Percentiles rank a stretch among this genome's conserved stretches.
These are phyloP conservation scores for Aromia moschata DNA, from an alignment of 2,888 invertebrate genomes.

Conservation along the genomic window DNA sequence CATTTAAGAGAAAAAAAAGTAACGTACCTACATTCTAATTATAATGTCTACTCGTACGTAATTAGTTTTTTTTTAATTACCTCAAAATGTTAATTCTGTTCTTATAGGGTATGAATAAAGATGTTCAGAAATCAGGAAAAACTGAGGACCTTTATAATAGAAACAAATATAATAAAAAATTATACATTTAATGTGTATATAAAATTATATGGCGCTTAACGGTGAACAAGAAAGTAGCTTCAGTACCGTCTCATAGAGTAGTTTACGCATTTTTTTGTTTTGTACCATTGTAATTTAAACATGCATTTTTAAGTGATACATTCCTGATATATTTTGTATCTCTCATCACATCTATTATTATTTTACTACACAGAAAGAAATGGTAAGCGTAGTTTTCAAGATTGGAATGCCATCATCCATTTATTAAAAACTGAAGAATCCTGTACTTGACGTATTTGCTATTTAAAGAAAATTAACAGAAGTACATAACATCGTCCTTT, in stretches of 20 bases:
- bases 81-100: constrained; percentile 33
- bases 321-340: constrained; percentile 49
- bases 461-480: constrained; percentile 43
- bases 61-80: constrained; percentile 34
- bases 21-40: constrained; percentile 20
- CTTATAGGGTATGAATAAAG: constrained; percentile 37
- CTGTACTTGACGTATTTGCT: constrained; percentile 46
- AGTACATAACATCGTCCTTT: constrained; percentile 34
- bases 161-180: constrained; percentile 46
- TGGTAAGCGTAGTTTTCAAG: constrained; percentile 24
- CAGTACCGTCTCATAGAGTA: constrained; percentile 53
- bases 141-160: constrained; percentile 48
- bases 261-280: constrained; percentile 44
- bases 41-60: constrained; percentile 46
- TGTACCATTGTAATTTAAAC: constrained; percentile 42
- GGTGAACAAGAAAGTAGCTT: constrained; percentile 53
- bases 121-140: constrained; percentile 49
- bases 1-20: constrained; percentile 22
- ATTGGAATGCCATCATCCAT: constrained; percentile 49
- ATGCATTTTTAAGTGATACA: constrained; percentile 54
- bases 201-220: constrained; percentile 57
- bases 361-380: constrained; percentile 29
- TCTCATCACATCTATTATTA: constrained; percentile 32
- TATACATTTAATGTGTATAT: constrained; percentile 56
- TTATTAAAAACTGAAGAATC: constrained; percentile 41